Base-by-base conservation (phyloP, 92 coral and sea anemone species). In the Parazoanthus atlanticus region DNA sequence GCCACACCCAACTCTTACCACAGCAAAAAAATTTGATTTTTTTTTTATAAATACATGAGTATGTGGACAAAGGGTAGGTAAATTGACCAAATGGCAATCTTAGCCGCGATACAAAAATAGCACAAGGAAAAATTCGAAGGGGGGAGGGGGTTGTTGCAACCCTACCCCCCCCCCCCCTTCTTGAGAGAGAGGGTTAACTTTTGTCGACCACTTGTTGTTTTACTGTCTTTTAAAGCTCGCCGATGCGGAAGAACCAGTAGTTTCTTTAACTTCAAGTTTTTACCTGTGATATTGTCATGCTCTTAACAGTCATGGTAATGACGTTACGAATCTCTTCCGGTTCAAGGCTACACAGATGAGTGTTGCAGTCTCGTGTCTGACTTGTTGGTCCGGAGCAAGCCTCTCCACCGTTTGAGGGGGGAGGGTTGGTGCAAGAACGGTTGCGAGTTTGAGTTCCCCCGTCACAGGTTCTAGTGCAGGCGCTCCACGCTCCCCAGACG, bases 371-470 rank as follows among this genome's bases (percentile, higher is more conserved):
- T 72, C 41, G 87, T 43, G 87, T 12, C 29, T 84, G 66, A 8
- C 6, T 43, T 43, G 23, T 70, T 28, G 87, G 65, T 29, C 87
- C 87, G 16, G 76, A 17, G 52, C 87, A 84, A 25, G 7, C 21
- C 56, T 84, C 41, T 29, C 78, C 87, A 12, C 87, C 87, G 25
- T 84, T 84, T 28, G 87, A 43, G 58, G 87, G 87, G 17, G 87
- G 78, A 67, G 87, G 87, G 58, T 29, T 84, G 40, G 87, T 84
- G 87, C 87, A 84, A 34, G 29, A 28, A 12, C 87, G 87, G 26
- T 21, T 84, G 9, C 87, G 87, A 12, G 58, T 43, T 32, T 46
- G 87, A 6, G 40, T 28, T 43, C 87, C 87, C 1, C 87, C 87
- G 7, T 84, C 87, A 67, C 87, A 84, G 21, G 87, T 67, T 32